A percentile compares a stretch with the other conserved stretches of the same genome.
These are phyloP conservation scores for Parauchenoglanis ngamensis DNA, from an alignment of 2,797 vertebrate genomes.

Conservation along the genomic window DNA sequence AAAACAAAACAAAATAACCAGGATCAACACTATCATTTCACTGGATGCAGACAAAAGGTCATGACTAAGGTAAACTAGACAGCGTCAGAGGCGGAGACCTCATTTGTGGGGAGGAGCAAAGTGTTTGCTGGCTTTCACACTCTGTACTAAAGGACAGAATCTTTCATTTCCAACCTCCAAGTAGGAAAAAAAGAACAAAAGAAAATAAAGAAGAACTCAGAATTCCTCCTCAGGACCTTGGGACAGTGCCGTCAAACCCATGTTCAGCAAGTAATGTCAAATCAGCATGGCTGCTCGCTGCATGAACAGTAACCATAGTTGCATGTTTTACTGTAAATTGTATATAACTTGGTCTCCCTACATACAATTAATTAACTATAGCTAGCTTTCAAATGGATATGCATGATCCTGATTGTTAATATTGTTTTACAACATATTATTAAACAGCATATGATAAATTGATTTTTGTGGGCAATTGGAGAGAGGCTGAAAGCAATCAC, in stretches of 20 bases:
- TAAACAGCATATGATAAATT: background rate
- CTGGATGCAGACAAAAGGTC: conserved; percentile 39
- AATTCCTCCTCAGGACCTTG: background rate
- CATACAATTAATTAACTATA: background rate
- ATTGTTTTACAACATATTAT: background rate
- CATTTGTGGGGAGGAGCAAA: conserved; percentile 20
- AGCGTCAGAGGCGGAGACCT: conserved; percentile 24
- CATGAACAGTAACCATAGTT: too few species aligned
- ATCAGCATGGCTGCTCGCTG: too few species aligned
- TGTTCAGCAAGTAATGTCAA: too few species aligned
- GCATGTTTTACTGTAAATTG: too few species aligned
- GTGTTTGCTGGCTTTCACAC: conserved; percentile 34
- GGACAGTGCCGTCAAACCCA: background rate
- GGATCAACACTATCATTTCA: conserved; percentile 47
- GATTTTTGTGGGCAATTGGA: too few species aligned
- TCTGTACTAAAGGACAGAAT: background rate
- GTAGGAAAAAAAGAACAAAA: too few species aligned
- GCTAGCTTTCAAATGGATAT: background rate
- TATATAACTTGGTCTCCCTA: background rate
- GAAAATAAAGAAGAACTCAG: background rate
- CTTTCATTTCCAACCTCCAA: background rate
- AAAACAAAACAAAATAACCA: conserved; percentile 34
- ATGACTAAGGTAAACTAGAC: conserved; percentile 19
- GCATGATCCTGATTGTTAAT: background rate
- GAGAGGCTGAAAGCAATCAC: too few species aligned